These are phyloP conservation scores for Watsonalla cultraria DNA, from an alignment of 2,888 invertebrate species.

Conservation along the genomic window DNA sequence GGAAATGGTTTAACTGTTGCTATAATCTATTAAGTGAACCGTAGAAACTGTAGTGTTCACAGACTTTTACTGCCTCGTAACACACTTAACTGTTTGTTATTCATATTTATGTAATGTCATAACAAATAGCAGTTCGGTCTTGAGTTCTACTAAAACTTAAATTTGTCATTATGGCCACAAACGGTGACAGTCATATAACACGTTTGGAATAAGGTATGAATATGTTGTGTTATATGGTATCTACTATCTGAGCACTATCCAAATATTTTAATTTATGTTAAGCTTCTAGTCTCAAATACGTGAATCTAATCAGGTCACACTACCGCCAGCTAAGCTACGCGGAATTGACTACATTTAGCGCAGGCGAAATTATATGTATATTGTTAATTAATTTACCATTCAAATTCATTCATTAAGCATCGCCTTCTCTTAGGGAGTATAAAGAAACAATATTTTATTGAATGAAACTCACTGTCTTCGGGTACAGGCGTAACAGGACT, in stretches of 20 bases:
- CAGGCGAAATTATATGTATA: too few species aligned
- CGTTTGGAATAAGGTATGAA: neutral
- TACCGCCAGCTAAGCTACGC: too few species aligned
- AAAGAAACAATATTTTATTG: too few species aligned
- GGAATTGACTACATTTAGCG: too few species aligned
- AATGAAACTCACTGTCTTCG: constrained; percentile 83
- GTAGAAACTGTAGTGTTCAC: neutral
- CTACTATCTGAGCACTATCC: too few species aligned
- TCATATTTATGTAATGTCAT: neutral
- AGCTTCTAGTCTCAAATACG: too few species aligned
- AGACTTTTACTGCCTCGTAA: neutral
- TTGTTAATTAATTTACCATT: too few species aligned
- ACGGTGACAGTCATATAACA: neutral
- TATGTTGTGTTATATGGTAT: too few species aligned
- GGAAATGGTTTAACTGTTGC: neutral
- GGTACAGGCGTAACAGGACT: constrained; percentile 91
- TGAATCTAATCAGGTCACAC: too few species aligned
- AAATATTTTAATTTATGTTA: too few species aligned
- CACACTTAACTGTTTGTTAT: neutral
- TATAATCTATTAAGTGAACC: neutral
- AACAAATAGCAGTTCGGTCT: neutral
- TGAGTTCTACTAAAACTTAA: neutral
- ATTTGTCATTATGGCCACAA: neutral
- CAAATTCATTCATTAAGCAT: too few species aligned
- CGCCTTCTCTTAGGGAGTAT: too few species aligned